phyloP scores from a whole-genome alignment of 2,797 vertebrate genomes.

The Oryzias dopingdopingensis region DNA sequence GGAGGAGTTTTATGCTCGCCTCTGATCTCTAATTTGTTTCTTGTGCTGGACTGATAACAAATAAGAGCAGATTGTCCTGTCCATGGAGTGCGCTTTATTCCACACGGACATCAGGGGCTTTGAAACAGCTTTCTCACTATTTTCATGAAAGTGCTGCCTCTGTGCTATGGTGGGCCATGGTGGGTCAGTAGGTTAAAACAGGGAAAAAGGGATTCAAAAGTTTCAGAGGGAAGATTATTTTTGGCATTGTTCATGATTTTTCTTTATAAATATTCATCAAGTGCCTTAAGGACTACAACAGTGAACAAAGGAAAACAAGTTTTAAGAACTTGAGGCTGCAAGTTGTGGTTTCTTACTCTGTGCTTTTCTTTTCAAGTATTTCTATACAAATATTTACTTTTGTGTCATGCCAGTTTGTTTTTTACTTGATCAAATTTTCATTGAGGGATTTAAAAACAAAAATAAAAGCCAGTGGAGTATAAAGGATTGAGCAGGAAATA shows the following conservation, averaged over 20 bases:
- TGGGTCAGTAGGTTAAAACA: slow-evolving; percentile 44
- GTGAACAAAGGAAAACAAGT: slow-evolving; percentile 66
- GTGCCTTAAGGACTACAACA: slow-evolving; percentile 87
- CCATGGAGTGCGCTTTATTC: slow-evolving; percentile 17
- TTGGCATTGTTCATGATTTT: slow-evolving; percentile 55
- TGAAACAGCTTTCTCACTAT: slow-evolving; percentile 7
- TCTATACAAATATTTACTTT: slow-evolving; percentile 50
- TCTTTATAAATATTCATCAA: slow-evolving; percentile 75
- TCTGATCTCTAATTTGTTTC: slow-evolving; percentile 61
- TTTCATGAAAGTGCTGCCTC: slow-evolving; percentile 24
- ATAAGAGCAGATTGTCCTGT: slow-evolving; percentile 27
- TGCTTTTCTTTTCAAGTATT: slow-evolving; percentile 76
- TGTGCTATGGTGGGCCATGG: slow-evolving; percentile 26
- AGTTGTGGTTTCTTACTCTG: slow-evolving; percentile 79
- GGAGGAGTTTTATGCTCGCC: slow-evolving; percentile 76
- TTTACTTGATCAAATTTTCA: slow-evolving; percentile 68
- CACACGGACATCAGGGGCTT: slow-evolving; percentile 16
- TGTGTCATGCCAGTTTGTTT: slow-evolving; percentile 61
- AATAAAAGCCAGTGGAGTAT: slow-evolving; percentile 61
- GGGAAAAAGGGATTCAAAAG: slow-evolving; percentile 32
- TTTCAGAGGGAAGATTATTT: slow-evolving; percentile 39
- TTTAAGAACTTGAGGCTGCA: slow-evolving; percentile 62
- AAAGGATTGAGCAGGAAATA: slow-evolving; percentile 55
- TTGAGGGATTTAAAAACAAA: slow-evolving; percentile 52
- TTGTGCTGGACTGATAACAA: slow-evolving; percentile 26